Evolutionary conservation across 2,888 invertebrate species (phyloP), one percentile per base, ranked within the genome.

Genomic region (Plebejus argus): DNA sequence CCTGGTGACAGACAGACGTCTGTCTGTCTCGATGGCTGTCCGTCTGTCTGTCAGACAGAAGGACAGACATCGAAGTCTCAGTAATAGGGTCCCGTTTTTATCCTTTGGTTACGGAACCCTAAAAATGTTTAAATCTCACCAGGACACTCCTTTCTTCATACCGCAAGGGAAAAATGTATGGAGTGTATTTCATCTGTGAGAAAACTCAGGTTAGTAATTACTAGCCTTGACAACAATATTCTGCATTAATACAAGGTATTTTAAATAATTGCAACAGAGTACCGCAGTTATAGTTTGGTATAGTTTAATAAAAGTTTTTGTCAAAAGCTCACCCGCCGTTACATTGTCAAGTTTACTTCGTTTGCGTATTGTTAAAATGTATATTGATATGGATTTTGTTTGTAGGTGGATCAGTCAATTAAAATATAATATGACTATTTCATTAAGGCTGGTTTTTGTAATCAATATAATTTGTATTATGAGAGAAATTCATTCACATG

Each of bases 371-470:
- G 61, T 79, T 76, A 78, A 76, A 76, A 72, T 74, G 75, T 39
- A 39, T 10, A 39, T 72, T 39, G 20, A 72, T 39, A 20, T 72
- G 39, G 39, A 45, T 45, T 39, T 45, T 72, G 45, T 72, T 45
- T 77, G 75, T 77, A 76, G 80, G 79, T 77, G 78, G 78, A 78
- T 75, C 66, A 70, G 78, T 80, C 78, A 72, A 72, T 72, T 72
- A 71, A 39, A 70, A 70, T 5, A 20, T 72, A 72, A 45, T 12
- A 66, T 66, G 66, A 66, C 28, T 66, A 66, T 66, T 61, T 20
- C 3, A 4, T 61, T 66, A 61, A 66, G 66, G 66, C 66, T 66
- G 66, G 66, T 33, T 28, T 66, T 28, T 28, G 7, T 33, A 66
- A 66, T 28, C 28, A 66, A 5, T 58, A 58, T 58, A 23, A 23